Conservation (phyloP, 2,888 invertebrate species). For the Rotaria magnacalcarata region DNA sequence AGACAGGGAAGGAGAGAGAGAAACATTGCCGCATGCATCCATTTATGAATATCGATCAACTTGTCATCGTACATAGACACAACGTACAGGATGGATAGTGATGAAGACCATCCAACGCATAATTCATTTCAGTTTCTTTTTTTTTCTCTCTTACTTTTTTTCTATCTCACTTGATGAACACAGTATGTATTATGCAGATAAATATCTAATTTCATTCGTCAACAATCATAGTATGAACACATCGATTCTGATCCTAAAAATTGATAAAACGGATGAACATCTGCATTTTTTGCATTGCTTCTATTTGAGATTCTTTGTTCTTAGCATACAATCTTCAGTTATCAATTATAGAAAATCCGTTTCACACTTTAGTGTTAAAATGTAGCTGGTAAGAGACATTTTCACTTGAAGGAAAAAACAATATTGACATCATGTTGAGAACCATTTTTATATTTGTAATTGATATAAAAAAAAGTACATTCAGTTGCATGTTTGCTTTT, state of each 20-base stretch:
- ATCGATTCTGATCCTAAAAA: not conserved
- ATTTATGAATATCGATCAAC: conserved; percentile 31
- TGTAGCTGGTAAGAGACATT: not conserved
- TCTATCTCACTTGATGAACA: not conserved
- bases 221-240: not conserved
- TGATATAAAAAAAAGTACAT: not conserved
- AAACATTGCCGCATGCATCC: conserved; percentile 7
- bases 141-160: not conserved
- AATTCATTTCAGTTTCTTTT: conserved; percentile 13
- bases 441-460: not conserved
- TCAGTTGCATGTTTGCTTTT: not conserved
- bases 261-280: conserved; percentile 11
- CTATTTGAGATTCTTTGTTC: not conserved
- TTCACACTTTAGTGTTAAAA: not conserved
- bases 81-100: not conserved
- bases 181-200: not conserved
- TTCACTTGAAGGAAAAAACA: not conserved
- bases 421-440: not conserved
- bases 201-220: not conserved
- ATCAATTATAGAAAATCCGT: not conserved
- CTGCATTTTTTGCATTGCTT: not conserved
- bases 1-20: not conserved
- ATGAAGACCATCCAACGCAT: not conserved
- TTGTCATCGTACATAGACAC: not conserved
- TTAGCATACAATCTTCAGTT: not conserved